Evolutionary conservation across 2,797 vertebrate genomes (phyloP).

Genomic region (Arnoldichthys spilopterus): DNA sequence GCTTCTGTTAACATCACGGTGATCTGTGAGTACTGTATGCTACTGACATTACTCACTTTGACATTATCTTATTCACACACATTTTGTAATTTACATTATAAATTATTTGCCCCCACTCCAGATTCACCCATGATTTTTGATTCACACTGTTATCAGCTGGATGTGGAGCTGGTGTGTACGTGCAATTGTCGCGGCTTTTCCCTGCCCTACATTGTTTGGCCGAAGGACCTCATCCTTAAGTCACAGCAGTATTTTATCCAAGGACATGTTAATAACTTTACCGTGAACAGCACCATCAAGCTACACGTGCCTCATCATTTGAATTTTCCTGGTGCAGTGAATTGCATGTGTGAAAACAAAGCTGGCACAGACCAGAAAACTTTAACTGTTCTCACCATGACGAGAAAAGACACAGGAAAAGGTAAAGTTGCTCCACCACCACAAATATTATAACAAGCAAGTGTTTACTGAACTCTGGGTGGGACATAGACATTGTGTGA

Average conservation of each 20-base stretch:
- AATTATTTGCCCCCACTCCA: no score
- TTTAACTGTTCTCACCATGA: not conserved
- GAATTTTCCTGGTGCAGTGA: not conserved
- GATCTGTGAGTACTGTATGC: conserved; percentile 55
- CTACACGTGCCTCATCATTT: not conserved
- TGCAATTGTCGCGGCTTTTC: not conserved
- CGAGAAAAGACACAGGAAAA: not conserved
- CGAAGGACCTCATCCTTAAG: not conserved
- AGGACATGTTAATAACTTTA: not conserved
- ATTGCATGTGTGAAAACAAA: not conserved
- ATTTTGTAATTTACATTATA: no score
- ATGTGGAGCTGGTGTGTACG: not conserved
- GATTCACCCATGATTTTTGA: not conserved
- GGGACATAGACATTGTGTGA: no score
- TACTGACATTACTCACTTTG: not conserved
- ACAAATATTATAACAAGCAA: not conserved
- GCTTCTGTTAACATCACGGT: conserved; percentile 41
- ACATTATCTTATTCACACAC: conserved; percentile 19
- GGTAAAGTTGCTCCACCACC: not conserved
- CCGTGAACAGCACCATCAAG: not conserved
- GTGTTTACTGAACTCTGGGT: no score
- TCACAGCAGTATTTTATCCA: not conserved
- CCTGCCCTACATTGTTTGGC: not conserved
- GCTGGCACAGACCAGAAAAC: not conserved
- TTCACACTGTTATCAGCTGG: not conserved